Evolutionary conservation across 35 echinoderm and acorn worm genomes (phyloP).

Genomic region (Amphiura filiformis): DNA sequence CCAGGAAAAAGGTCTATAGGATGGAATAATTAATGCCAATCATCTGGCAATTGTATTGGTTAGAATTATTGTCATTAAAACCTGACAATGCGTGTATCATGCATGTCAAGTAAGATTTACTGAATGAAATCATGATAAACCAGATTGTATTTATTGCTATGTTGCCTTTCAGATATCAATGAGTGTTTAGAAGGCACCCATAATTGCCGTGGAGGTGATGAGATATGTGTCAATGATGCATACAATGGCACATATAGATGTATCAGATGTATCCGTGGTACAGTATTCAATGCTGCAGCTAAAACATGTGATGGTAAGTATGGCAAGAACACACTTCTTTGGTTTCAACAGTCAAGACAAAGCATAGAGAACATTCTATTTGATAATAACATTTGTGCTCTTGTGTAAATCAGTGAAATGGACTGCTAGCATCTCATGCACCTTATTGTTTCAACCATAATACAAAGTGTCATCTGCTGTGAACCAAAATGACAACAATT

Average conservation of each 20-base stretch:
- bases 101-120: neutral
- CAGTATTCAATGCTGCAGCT: neutral
- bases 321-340: neutral
- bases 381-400: no score
- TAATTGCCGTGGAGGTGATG: neutral
- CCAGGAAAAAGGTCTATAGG: neutral
- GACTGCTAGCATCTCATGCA: no score
- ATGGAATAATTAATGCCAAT: no score
- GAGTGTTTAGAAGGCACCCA: neutral
- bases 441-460: no score
- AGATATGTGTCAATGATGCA: conserved; percentile 16
- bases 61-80: no score
- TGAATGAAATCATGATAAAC: neutral
- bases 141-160: neutral
- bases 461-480: no score
- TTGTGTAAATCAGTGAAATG: no score
- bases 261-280: neutral
- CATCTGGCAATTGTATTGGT: no score
- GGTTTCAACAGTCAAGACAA: neutral
- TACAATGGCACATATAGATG: conserved; percentile 15
- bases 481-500: no score
- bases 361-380: neutral
- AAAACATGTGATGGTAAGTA: conserved; percentile 51
- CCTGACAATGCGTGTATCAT: neutral
- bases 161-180: conserved; percentile 28